These are phyloP conservation scores for Chaetodon trifasciatus DNA, from an alignment of 2,797 vertebrate genomes.

Conservation along the genomic window DNA sequence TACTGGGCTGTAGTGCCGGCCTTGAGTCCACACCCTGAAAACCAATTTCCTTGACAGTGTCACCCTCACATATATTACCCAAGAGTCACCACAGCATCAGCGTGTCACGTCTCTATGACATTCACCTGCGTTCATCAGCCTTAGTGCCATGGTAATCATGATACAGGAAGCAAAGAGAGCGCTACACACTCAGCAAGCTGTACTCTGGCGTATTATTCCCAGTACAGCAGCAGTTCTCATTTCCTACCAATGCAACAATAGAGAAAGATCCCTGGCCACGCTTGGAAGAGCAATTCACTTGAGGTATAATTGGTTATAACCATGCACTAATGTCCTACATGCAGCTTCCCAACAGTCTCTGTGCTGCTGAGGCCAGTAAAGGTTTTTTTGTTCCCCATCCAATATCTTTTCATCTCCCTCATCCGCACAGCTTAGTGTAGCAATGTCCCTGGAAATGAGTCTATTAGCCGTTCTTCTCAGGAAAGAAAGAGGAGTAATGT, in stretches of 20 bases:
- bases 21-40: constrained; percentile 75
- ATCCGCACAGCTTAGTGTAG: constrained; percentile 71
- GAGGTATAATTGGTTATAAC: constrained; percentile 80
- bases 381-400: constrained; percentile 63
- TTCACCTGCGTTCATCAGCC: constrained; percentile 59
- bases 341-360: constrained; percentile 44
- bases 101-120: constrained; percentile 40
- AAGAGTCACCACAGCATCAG: constrained; percentile 48
- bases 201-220: constrained; percentile 40
- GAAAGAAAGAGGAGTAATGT: constrained; percentile 65
- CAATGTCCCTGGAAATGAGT: constrained; percentile 66
- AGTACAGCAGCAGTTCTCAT: constrained; percentile 31
- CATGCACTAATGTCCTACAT: constrained; percentile 60
- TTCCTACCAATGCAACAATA: constrained; percentile 41
- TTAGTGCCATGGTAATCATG: constrained; percentile 39
- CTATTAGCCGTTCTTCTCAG: constrained; percentile 67
- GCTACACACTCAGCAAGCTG: constrained; percentile 37
- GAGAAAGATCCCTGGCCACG: constrained; percentile 45
- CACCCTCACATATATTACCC: constrained; percentile 66
- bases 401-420: constrained; percentile 78
- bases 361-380: constrained; percentile 48
- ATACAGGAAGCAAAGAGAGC: constrained; percentile 37
- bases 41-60: constrained; percentile 72
- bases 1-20: constrained; percentile 57
- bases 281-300: constrained; percentile 69